Conservation (phyloP, 2,797 vertebrate genomes). For the Novumbra hubbsi region DNA sequence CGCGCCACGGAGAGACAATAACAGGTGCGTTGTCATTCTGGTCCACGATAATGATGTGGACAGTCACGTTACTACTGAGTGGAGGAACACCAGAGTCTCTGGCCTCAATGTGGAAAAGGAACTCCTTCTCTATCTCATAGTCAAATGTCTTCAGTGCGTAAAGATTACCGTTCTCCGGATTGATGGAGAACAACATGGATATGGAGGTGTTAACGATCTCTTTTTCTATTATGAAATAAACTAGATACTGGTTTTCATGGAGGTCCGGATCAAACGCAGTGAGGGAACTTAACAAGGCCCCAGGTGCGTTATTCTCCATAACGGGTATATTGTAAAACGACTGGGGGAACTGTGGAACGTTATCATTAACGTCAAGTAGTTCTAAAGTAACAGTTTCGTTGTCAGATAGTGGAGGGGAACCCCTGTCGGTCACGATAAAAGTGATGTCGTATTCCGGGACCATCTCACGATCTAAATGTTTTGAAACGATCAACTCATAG, state of each 20-base stretch:
- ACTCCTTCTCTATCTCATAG: conserved; percentile 46
- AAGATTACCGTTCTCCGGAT: conserved; percentile 45
- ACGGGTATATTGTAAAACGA: conserved; percentile 38
- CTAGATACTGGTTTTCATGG: conserved; percentile 51
- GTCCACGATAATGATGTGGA: conserved; percentile 40
- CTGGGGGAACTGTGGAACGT: conserved; percentile 37
- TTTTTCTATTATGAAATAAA: conserved; percentile 49
- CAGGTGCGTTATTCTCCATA: conserved; percentile 43
- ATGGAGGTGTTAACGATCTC: conserved; percentile 34
- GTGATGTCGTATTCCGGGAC: conserved; percentile 44
- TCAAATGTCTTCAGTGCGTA: conserved; percentile 51
- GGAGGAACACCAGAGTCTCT: conserved; percentile 34
- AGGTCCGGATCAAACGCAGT: conserved; percentile 49
- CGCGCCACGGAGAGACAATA: conserved; percentile 40
- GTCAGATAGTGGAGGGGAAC: conserved; percentile 33
- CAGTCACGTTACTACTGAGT: conserved; percentile 34
- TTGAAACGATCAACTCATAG: conserved; percentile 40
- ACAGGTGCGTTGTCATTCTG: conserved; percentile 45
- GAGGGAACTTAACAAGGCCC: conserved; percentile 33
- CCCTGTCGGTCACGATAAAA: conserved; percentile 39
- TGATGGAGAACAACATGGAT: conserved; percentile 47
- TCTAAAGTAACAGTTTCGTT: conserved; percentile 41
- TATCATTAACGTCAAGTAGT: conserved; percentile 48
- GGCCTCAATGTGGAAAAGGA: conserved; percentile 43
- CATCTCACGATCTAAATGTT: conserved; percentile 42